Base-by-base conservation (phyloP, 2,113 vertebrate species). In the Gnathonemus echidnorhynchus region DNA sequence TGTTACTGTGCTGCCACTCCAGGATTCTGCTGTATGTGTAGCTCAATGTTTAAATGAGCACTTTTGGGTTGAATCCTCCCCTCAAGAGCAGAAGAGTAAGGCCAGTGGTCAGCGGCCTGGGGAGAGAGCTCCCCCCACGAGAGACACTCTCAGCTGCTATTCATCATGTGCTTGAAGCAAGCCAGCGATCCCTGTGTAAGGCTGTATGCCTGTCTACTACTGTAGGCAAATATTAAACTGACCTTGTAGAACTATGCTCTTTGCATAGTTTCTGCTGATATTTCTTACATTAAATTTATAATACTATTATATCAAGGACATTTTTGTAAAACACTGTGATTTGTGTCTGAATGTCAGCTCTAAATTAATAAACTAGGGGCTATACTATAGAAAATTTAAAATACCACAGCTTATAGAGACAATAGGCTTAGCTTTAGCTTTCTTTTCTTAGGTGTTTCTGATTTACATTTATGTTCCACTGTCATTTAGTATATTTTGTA, bases 151-250 rank as follows among this genome's bases (percentile, higher is more conserved):
- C 13, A 53, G 84, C 91, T 92, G 91, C 93, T 93, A 94, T 91
- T 94, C 94, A 92, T 92, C 91, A 92, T 89, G 92, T 88, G 92
- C 66, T 84, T 90, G 66, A 91, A 89, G 45, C 66, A 91, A 91
- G 91, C 90, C 80, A 89, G 86, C 86, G 52, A 88, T 90, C 91
- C 90, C 89, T 58, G 58, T 49, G 93, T 95, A 93, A 93, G 95
- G 93, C 92, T 90, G 0, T 89, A 91, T 92, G 92, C 93, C 95
- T 91, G 46, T 94, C 91, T 93, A 94, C 95, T 96, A 95, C 94
- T 93, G 92, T 31, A 45, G 90, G 89, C 24, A 46, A 90, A 90
- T 46, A 83, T 80, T 48, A n/a, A 70, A 88, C 56, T 77, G n/a
- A 80, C n/a, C 7, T 39, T 42, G 35, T 50, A 49, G 1, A 50